Evolutionary conservation across 2,113 vertebrate genomes (phyloP).

Genomic region (Diphyllodes magnificus): DNA sequence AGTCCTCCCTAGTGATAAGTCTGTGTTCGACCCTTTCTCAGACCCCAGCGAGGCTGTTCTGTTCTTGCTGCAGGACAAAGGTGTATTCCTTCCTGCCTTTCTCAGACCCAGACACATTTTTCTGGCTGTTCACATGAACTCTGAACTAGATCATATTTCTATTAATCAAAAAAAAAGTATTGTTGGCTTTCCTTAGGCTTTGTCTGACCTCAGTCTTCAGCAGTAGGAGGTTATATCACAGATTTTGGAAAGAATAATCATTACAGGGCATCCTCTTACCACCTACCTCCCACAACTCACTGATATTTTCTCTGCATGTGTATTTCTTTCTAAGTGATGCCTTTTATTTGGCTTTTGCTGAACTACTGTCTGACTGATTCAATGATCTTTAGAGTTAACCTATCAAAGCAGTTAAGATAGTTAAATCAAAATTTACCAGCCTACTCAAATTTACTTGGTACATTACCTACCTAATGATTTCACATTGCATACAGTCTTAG

Average conservation of each 20-base stretch:
- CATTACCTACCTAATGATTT: conserved; percentile 27
- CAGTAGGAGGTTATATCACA: not conserved
- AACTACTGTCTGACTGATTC: not conserved
- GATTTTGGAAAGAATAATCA: not conserved
- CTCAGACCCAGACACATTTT: not conserved
- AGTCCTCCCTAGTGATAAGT: not conserved
- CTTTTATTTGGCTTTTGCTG: conserved; percentile 2
- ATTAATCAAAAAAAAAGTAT: not conserved
- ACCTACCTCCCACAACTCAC: not conserved
- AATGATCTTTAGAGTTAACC: conserved; percentile 20
- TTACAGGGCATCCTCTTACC: not conserved
- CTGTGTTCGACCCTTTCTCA: not conserved
- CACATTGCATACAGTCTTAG: not conserved
- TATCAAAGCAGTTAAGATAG: not conserved
- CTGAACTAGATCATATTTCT: not conserved
- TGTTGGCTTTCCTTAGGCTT: not conserved
- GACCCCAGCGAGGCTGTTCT: not conserved
- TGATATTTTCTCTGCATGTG: not conserved
- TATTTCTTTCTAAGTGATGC: not conserved
- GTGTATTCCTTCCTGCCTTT: not conserved
- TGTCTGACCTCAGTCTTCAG: not conserved
- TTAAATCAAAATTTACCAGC: conserved; percentile 39
- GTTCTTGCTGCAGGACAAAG: not conserved
- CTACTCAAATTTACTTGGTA: conserved; percentile 35
- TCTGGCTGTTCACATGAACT: not conserved